Percentiles rank a stretch among this genome's conserved stretches.
phyloP scores from a whole-genome alignment of 1,140 invertebrate species.

The Bombus balteatus region DNA sequence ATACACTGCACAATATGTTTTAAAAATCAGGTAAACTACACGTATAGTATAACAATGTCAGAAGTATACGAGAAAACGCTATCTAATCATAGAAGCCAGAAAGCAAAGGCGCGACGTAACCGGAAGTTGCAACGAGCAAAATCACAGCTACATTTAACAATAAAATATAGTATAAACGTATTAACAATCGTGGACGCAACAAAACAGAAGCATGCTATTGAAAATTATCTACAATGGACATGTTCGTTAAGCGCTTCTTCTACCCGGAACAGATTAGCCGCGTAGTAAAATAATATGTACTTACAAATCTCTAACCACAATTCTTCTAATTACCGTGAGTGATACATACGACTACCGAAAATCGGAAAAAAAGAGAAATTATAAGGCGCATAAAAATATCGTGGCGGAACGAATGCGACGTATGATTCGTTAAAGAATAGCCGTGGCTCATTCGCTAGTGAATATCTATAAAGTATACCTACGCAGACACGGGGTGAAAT shows the following conservation, averaged over 20 bases:
- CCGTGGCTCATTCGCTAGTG: background rate
- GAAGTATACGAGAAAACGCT: background rate
- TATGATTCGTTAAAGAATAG: background rate
- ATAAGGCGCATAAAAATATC: too few species aligned
- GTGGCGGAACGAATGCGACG: background rate
- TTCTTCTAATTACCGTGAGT: background rate
- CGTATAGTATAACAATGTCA: too few species aligned
- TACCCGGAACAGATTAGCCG: background rate
- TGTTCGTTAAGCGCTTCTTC: constrained; percentile 3
- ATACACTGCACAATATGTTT: background rate
- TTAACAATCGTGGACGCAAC: too few species aligned
- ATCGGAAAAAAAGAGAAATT: background rate
- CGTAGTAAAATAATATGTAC: too few species aligned
- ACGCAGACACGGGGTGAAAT: constrained; percentile 45
- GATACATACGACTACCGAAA: background rate
- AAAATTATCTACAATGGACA: background rate
- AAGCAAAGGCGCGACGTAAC: background rate
- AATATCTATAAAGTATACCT: constrained; percentile 29
- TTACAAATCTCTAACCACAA: background rate
- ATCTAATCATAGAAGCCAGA: background rate
- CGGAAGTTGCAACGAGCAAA: background rate
- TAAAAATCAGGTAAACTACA: background rate
- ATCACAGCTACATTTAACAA: background rate
- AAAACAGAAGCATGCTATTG: background rate
- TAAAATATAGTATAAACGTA: too few species aligned